phyloP scores from a whole-genome alignment of 2,113 vertebrate genomes.

The Amphiprion ocellaris region DNA sequence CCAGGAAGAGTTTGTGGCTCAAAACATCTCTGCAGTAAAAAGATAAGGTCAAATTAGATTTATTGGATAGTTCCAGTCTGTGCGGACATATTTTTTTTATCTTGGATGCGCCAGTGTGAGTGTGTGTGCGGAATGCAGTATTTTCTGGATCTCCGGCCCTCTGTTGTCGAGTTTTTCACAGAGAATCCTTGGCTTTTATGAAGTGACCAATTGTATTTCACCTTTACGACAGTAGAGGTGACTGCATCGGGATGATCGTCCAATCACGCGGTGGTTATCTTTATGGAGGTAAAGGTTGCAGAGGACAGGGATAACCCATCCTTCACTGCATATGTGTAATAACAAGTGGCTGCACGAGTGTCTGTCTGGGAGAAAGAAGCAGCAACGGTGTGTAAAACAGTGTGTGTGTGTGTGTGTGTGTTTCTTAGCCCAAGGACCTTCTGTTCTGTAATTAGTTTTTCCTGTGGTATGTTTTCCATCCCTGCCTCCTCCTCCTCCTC shows the following conservation, averaged over 20 bases:
- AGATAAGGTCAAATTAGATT: constrained; percentile 68
- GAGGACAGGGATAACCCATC: constrained; percentile 48
- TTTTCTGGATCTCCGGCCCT: constrained; percentile 3
- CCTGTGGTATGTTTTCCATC: constrained; percentile 57
- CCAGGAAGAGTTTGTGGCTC: constrained; percentile 19
- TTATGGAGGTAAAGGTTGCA: constrained; percentile 59
- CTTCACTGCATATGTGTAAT: constrained; percentile 40
- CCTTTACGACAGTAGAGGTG: constrained; percentile 55
- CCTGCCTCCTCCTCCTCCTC: constrained; percentile 7
- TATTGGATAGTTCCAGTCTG: constrained; percentile 13
- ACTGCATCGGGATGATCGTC: constrained; percentile 38
- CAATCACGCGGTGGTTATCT: constrained; percentile 40
- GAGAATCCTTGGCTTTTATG: constrained; percentile 61
- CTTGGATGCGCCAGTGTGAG: background rate
- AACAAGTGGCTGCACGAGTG: constrained; percentile 8
- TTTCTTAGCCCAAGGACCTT: constrained; percentile 66
- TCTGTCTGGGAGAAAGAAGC: constrained; percentile 24
- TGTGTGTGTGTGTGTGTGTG: constrained; percentile 38
- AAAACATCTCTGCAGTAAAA: constrained; percentile 44
- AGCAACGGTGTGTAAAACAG: constrained; percentile 14
- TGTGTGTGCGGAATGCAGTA: background rate
- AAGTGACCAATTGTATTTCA: constrained; percentile 53
- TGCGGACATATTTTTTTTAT: constrained; percentile 1
- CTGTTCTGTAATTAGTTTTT: constrained; percentile 82
- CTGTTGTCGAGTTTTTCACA: constrained; percentile 25